Percentiles rank a stretch among this genome's conserved stretches.
These are phyloP conservation scores for Nylanderia fulva DNA, from an alignment of 1,140 invertebrate species.

Conservation along the genomic window DNA sequence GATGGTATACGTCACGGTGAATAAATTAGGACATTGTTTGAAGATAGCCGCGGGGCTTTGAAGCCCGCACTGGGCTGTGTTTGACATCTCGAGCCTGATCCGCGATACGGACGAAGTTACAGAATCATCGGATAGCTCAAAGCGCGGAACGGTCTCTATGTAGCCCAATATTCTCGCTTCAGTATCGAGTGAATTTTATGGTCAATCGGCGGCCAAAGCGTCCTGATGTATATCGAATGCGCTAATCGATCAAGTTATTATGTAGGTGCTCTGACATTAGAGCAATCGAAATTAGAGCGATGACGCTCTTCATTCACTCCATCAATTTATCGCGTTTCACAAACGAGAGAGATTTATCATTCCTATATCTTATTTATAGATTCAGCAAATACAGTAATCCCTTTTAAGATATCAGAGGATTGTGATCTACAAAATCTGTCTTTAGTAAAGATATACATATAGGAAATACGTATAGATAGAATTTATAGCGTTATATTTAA, in stretches of 20 bases:
- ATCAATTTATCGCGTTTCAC: slow-evolving; percentile 1
- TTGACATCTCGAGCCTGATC: background rate
- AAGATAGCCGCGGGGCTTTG: background rate
- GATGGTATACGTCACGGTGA: slow-evolving; percentile 13
- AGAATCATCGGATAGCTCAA: slow-evolving; percentile 4
- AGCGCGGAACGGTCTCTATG: background rate
- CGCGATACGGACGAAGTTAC: background rate
- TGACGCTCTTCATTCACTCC: background rate
- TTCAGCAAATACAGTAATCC: background rate
- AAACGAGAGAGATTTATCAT: background rate
- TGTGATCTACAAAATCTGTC: background rate
- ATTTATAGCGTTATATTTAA: background rate
- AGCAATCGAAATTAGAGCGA: background rate
- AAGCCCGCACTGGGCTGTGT: background rate
- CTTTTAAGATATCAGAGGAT: background rate
- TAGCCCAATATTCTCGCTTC: background rate
- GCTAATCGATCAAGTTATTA: slow-evolving; percentile 1
- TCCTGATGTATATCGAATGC: slow-evolving; percentile 49
- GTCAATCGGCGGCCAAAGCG: background rate
- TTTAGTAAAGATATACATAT: slow-evolving; percentile 4
- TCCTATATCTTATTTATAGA: too few relatives aligned
- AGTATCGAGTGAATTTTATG: slow-evolving; percentile 16
- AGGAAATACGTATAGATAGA: background rate
- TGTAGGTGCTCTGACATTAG: slow-evolving; percentile 21
- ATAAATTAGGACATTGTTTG: slow-evolving; percentile 38